A percentile compares a stretch with the other conserved stretches of the same genome.
Evolutionary conservation across 1,140 invertebrate species (phyloP).

Genomic region (Ostrea denselamellosa): DNA sequence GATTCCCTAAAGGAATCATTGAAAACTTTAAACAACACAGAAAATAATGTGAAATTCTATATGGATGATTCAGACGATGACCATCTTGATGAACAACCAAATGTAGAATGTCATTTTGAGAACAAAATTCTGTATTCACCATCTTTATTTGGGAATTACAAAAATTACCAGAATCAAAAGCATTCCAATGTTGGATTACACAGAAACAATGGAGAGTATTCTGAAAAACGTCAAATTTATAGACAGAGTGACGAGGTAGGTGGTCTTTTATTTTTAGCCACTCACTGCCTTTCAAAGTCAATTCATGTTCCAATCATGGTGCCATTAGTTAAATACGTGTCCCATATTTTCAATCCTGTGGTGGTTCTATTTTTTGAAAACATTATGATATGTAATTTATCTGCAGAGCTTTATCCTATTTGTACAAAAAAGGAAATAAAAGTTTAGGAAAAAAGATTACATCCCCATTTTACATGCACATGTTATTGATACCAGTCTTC

Average conservation of each 20-base stretch:
- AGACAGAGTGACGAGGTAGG: constrained; percentile 18
- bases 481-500: background rate
- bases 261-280: background rate
- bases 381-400: no score
- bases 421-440: background rate
- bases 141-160: constrained; percentile 31
- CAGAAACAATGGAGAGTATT: background rate
- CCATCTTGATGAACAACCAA: background rate
- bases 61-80: constrained; percentile 39
- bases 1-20: constrained; percentile 17
- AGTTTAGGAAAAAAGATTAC: background rate
- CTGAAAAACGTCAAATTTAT: background rate
- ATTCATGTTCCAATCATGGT: background rate
- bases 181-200: constrained; percentile 4
- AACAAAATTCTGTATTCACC: constrained; percentile 29
- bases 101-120: background rate
- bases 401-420: background rate
- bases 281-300: background rate
- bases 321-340: background rate
- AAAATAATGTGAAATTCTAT: constrained; percentile 22
- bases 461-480: background rate
- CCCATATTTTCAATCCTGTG: background rate
- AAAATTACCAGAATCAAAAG: constrained; percentile 7
- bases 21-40: background rate
- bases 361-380: background rate